Base-by-base conservation (phyloP, 2,888 invertebrate genomes). In the Epirrhoe alternata region DNA sequence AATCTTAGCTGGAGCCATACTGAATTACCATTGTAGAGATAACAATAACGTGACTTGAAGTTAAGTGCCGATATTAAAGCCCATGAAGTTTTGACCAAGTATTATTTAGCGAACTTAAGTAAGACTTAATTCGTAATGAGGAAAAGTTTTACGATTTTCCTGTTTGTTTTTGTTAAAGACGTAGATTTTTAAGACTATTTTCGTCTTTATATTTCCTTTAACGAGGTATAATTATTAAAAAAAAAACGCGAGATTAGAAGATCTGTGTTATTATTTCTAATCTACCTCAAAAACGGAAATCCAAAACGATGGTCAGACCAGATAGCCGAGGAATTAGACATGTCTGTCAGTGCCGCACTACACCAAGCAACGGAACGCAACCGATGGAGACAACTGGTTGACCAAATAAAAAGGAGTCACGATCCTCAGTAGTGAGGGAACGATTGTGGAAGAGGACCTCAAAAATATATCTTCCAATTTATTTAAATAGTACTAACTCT, bases 11-110 rank as follows among this genome's bases (percentile, higher is more conserved):
- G 52, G 33, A 14, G 10, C 38, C 17, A 52, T 63, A 81, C 78
- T 68, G 78, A 83, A 84, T 82, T 80, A 79, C 79, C 75, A 83
- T 85, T 84, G 80, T 82, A 53, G 70, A 80, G 83, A 86, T 86
- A 86, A 86, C 82, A 83, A 78, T 81, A 80, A 86, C 86, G 84
- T 84, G 87, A 84, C 85, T 85, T 70, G 81, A 74, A 82, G 79
- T 77, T 83, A 80, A 76, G 74, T 81, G 74, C 74, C 70, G 58
- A 61, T 66, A 74, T 74, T 74, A 66, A 35, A 63, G 67, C 66
- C 66, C 63, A 58, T 62, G 59, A 67, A 69, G 64, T 68, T 54
- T 42, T 57, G 33, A 52, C 56, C 63, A 66, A 53, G 64, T 60
- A 57, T 49, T 63, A 58, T 59, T 66, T 68, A 64, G 56, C 38